Evolutionary conservation across 2,888 invertebrate species (phyloP), one percentile per base, ranked within the genome.

Genomic region (Julus scandinavius): DNA sequence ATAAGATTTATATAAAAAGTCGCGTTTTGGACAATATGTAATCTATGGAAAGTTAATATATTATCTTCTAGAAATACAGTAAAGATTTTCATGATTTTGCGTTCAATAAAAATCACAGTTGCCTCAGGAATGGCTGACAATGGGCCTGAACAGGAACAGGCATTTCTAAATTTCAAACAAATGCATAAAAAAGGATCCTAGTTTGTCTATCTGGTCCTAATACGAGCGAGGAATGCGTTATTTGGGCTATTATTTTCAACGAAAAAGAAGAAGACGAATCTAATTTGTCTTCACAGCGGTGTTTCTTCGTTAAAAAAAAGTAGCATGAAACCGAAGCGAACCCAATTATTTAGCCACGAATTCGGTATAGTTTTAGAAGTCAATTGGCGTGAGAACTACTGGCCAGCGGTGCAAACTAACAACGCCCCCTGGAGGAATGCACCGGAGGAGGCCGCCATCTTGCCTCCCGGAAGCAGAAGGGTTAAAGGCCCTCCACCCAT

Each of bases 391-490:
- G 63, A 63, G 63, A 63, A 63, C 63, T 6, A 20, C 20, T 54
- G 54, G 13, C 17, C 54, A 54, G 54, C 9, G 45, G 45, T 45
- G 54, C 54, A 54, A 1, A 54, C 54, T 54, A 20, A n/a, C 63
- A 63, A 63, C 63, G 63, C 63, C 63, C 63, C 63, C 63, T 63
- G 63, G 63, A 63, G 63, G 63, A 63, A 63, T 63, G 63, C 63
- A 20, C 63, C 54, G n/a, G 3, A n/a, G 20, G 63, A 63, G 63
- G 63, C 20, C n/a, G 17, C 17, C 58, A 50, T 50, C 50, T 17
- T 17, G 58, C 58, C 58, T 58, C 63, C 63, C 63, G 63, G 63
- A 63, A 63, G 63, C n/a, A 20, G 63, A 63, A 63, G 63, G 63
- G 54, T 63, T 63, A 63, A 20, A 63, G 63, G 63, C 20, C 63